These are phyloP conservation scores for Drosophila nebulosa DNA, from an alignment of 1,140 invertebrate species.

Conservation along the genomic window DNA sequence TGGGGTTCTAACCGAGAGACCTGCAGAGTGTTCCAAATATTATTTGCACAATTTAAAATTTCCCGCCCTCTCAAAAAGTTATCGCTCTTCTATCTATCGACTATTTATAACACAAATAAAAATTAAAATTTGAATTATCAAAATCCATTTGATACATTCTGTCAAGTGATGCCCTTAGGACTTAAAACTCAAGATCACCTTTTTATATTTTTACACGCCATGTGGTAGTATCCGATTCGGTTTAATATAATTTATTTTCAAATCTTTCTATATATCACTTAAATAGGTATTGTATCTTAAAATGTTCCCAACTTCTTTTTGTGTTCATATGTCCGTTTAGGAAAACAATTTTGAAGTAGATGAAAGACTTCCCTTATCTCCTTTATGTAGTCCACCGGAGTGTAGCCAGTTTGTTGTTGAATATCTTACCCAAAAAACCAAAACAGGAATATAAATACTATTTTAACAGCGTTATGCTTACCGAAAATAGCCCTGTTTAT, in stretches of 20 bases:
- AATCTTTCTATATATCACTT: no score
- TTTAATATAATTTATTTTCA: no score
- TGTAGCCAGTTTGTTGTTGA: slow-evolving; percentile 19
- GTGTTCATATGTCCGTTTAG: not conserved
- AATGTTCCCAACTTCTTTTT: no score
- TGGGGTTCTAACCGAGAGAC: slow-evolving; percentile 28
- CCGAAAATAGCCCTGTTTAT: slow-evolving; percentile 29
- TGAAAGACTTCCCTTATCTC: slow-evolving; percentile 21
- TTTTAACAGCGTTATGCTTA: not conserved
- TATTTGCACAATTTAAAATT: not conserved
- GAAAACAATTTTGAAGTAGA: slow-evolving; percentile 4
- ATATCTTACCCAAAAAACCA: slow-evolving; percentile 7
- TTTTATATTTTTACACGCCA: no score
- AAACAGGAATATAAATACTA: not conserved
- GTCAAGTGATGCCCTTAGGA: no score
- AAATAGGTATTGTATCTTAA: no score
- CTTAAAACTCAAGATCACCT: no score
- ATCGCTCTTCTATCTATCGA: not conserved
- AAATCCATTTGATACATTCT: no score
- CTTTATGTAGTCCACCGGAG: slow-evolving; percentile 17
- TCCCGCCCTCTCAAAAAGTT: not conserved
- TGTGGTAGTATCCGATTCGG: no score
- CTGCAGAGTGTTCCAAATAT: slow-evolving; percentile 10
- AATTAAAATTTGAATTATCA: no score
- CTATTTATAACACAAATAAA: not conserved